phyloP scores from a whole-genome alignment of 2,113 vertebrate species.

The Pangasianodon gigas region DNA sequence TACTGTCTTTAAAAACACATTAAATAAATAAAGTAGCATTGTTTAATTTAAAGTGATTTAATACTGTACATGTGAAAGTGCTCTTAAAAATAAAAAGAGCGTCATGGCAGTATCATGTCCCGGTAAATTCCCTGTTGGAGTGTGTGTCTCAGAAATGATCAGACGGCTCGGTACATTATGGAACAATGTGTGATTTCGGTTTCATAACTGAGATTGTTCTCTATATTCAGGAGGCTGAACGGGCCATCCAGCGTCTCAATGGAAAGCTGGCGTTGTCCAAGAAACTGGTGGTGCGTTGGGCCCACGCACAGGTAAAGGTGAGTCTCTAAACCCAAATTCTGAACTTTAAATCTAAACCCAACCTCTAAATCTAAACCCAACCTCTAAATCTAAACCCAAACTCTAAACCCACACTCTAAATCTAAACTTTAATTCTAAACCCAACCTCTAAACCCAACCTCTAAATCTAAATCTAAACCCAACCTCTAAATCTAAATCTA shows the following conservation, averaged over 20 bases:
- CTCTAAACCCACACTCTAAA: not conserved
- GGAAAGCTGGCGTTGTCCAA: constrained; percentile 97
- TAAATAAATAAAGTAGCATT: no score
- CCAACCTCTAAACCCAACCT: not conserved
- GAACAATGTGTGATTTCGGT: not conserved
- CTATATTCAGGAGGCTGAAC: constrained; percentile 86
- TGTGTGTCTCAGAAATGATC: not conserved
- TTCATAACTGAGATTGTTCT: not conserved
- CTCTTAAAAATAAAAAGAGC: not conserved
- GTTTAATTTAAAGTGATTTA: not conserved
- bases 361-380: no score
- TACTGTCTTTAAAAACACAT: not conserved
- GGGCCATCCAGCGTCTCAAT: constrained; percentile 94
- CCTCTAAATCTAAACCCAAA: constrained; percentile 11
- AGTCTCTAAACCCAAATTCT: constrained; percentile 53
- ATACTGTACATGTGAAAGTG: not conserved
- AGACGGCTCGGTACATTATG: not conserved
- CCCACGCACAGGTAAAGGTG: constrained; percentile 96
- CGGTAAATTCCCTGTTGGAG: not conserved
- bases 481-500: not conserved
- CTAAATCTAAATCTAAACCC: not conserved
- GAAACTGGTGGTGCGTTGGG: constrained; percentile 96
- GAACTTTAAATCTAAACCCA: not conserved
- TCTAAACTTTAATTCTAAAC: no score
- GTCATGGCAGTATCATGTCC: not conserved